Base-by-base conservation (phyloP, 2,888 invertebrate genomes). In the Nezara viridula region DNA sequence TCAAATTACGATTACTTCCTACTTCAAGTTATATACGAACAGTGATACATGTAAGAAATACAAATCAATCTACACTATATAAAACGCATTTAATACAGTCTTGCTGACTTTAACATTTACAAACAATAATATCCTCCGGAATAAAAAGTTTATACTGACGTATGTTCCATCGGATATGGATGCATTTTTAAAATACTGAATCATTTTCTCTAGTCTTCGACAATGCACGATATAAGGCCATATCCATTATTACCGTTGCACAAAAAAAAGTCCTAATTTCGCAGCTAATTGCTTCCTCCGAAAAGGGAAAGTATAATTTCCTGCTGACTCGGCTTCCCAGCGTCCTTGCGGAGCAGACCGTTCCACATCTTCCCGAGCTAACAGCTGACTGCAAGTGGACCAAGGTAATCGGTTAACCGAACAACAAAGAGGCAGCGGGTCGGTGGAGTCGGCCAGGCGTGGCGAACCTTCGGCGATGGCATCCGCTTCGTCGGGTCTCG, bases 241-340 rank as follows among this genome's bases (percentile, higher is more conserved):
- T 37, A 37, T 19, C 21, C 32, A 73, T 73, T 37, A 73, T 14
- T 37, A 37, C 32, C 19, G 66, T 37, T 73, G 37, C 66, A 44
- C 24, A 10, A 55, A 60, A 73, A 73, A 73, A 32, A 73, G 44
- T 81, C 32, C 44, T 44, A 40, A 81, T 81, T 81, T 44, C 44
- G n/a, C 81, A 81, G 12, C 10, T 81, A 81, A 81, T 81, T 47
- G 81, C 44, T 44, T 81, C 81, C 81, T 81, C 81, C 44, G n/a
- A 81, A 47, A 81, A 47, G 81, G 81, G 81, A 81, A 81, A 81
- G 81, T 44, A 12, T 47, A 81, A 44, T 81, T 81, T 81, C 81
- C 81, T 81, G 32, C 12, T 47, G 81, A 37, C 3, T n/a, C 81
- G 44, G 44, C n/a, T 44, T 14, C n/a, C n/a, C 44, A 44, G n/a